Evolutionary conservation across 2,888 invertebrate genomes (phyloP), one percentile per base, ranked within the genome.

Genomic region (Diachrysia chrysitis): DNA sequence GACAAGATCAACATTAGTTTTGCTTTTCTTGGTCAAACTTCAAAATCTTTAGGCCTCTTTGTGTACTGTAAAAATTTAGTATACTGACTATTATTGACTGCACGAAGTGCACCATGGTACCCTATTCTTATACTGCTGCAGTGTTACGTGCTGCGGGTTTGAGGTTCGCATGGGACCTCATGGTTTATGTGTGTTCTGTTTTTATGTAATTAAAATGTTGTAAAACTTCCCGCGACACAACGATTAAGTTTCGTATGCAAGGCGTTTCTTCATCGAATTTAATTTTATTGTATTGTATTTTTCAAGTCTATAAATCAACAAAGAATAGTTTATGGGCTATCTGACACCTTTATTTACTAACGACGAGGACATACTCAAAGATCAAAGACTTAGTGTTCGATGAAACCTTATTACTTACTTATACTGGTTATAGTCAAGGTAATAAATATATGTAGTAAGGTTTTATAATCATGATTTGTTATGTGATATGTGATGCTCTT

Each of bases 381-480:
- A 23, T 58, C 60, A 69, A 17, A 14, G 29, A 57, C 46, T 29
- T 57, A 51, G 19, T 42, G 42, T 42, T 42, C 42, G 35, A 12
- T 46, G 23, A 61, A 61, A 69, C 42, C 17, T 64, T 57, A 69
- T 25, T 69, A 60, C 53, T 54, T 4, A n/a, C 32, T 42, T 17
- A 2, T 53, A 57, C 48, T 37, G 17, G 25, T 70, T 70, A 70
- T 48, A 61, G 25, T 48, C 7, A 59, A 37, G 19, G 59, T 21
- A 67, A 56, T 74, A 61, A 74, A 69, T 58, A 32, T n/a, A 12
- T 19, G 19, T 29, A 19, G 2, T 21, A 42, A n/a, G n/a, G 42
- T 55, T 16, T 21, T 46, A 42, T 51, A 54, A 46, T 63, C 29
- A 29, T 32, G 19, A 48, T 23, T 25, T 16, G 42, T 21, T 66